These are phyloP conservation scores for Rapana venosa DNA, from an alignment of 2,888 invertebrate species.

Conservation along the genomic window DNA sequence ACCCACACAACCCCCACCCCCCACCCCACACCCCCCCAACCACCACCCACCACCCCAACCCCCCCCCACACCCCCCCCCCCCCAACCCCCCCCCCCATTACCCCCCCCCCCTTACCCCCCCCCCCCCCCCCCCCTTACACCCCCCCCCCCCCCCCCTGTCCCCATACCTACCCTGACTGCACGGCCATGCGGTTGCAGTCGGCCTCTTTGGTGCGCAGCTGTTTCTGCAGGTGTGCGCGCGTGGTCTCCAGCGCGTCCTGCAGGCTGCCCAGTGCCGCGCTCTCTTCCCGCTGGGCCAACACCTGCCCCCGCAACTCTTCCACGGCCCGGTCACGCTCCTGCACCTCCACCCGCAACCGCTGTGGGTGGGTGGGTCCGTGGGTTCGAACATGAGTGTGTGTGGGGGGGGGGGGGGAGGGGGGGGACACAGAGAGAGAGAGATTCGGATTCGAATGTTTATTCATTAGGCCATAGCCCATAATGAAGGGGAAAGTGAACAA, in stretches of 20 bases:
- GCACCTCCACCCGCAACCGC: slow-evolving; percentile 60
- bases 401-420: not conserved
- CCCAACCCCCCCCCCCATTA: no score
- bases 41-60: no score
- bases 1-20: no score
- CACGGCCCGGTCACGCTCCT: slow-evolving; percentile 66
- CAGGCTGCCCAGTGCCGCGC: slow-evolving; percentile 67
- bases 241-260: slow-evolving; percentile 75
- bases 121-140: no score
- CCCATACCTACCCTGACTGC: slow-evolving; percentile 71
- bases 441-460: no score
- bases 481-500: no score
- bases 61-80: no score
- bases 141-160: no score
- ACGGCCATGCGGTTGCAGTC: slow-evolving; percentile 78
- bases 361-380: slow-evolving; percentile 41
- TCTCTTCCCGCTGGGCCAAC: slow-evolving; percentile 73
- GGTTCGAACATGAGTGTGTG: not conserved
- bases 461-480: no score
- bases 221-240: slow-evolving; percentile 76
- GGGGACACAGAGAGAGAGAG: not conserved
- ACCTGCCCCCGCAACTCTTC: slow-evolving; percentile 65
- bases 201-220: slow-evolving; percentile 75
- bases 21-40: no score
- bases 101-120: no score